A percentile compares a stretch with the other conserved stretches of the same genome.
phyloP scores from a whole-genome alignment of 2,113 vertebrate species.

The crab-eating macaque (Macaca fascicularis) region T2T-MFA8v1.1 NC_088378.1:134750501-134751000 shows the following conservation, averaged over 20 bases:
- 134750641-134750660: neutral
- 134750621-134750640: neutral
- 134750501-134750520: neutral
- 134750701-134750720: conserved; percentile 69
- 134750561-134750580: neutral
- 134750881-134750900: conserved; percentile 82
- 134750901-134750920: conserved; percentile 77
- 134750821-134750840: conserved; percentile 31
- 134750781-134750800: conserved; percentile 53
- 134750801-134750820: conserved; percentile 48
- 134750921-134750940: conserved; percentile 81
- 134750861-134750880: conserved; percentile 81
- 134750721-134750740: conserved; percentile 67
- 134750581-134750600: neutral
- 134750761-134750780: conserved; percentile 58
- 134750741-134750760: conserved; percentile 67
- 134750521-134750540: neutral
- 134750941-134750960: conserved; percentile 18
- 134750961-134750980: neutral
- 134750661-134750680: neutral
- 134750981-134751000: neutral
- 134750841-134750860: conserved; percentile 82
- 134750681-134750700: conserved; percentile 56
- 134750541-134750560: neutral
- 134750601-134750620: neutral